Evolutionary conservation across 2,113 vertebrate genomes (phyloP).

Genomic region (Misgurnus anguillicaudatus): DNA sequence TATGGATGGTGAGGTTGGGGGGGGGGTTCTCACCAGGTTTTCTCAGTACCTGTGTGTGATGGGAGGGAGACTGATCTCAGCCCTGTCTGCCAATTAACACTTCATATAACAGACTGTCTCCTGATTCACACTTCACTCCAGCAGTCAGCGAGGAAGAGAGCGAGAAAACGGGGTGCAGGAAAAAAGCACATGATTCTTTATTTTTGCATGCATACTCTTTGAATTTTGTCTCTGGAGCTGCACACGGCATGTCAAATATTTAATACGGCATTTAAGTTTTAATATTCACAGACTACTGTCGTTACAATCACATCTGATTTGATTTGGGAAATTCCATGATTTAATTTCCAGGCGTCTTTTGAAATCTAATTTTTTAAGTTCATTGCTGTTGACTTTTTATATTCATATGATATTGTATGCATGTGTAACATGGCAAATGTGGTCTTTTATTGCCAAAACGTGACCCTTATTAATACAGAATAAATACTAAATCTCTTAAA

Average conservation of each 20-base stretch:
- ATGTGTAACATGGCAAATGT: not conserved
- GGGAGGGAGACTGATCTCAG: slow-evolving; percentile 82
- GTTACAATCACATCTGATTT: too few species aligned
- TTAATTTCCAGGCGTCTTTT: not conserved
- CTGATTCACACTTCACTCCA: slow-evolving; percentile 70
- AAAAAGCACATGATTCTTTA: slow-evolving; percentile 62
- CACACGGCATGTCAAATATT: not conserved
- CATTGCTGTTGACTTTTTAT: slow-evolving; percentile 19
- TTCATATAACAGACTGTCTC: slow-evolving; percentile 87
- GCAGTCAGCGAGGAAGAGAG: slow-evolving; percentile 34
- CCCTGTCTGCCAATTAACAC: slow-evolving; percentile 94
- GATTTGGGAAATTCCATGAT: not conserved
- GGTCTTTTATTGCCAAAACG: slow-evolving; percentile 27
- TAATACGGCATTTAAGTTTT: not conserved
- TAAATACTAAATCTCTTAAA: not conserved
- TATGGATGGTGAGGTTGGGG: not conserved
- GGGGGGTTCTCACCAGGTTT: not conserved
- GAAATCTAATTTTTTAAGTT: slow-evolving; percentile 21
- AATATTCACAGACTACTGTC: not conserved
- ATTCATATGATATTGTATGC: slow-evolving; percentile 28
- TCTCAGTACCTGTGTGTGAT: slow-evolving; percentile 75
- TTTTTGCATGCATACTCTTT: not conserved
- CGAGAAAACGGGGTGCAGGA: slow-evolving; percentile 62
- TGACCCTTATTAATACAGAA: not conserved
- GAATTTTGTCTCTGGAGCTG: not conserved